Evolutionary conservation across 2,113 vertebrate genomes (phyloP), one percentile per base, ranked within the genome.

Genomic region (Glareola pratincola): DNA sequence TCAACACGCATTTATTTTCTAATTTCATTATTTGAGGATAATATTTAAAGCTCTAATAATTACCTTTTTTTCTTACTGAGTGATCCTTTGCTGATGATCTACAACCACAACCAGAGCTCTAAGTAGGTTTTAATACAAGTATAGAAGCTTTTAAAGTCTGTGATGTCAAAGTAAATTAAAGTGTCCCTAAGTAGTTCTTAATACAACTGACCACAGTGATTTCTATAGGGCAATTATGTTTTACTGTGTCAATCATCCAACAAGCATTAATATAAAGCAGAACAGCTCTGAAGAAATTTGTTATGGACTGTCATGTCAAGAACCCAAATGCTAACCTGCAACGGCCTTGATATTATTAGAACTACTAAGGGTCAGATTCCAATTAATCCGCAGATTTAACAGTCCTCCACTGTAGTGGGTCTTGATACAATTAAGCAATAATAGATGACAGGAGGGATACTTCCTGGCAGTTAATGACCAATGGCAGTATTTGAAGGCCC

Each of bases 381-480:
- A 92, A 94, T 95, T 96, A 94, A 97, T 96, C 60, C 4, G 12
- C 54, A 86, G 80, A 71, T 94, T 96, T 91, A 92, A 90, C 84
- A 96, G 75, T 94, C 78, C 63, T 94, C 71, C 56, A n/a, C 64
- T 75, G 66, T 30, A 90, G 89, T 80, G 37, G 62, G 76, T 88
- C 95, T 94, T 96, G 89, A 83, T 85, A 94, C 92, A 96, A 96
- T 96, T 96, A 97, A 90, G 91, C 66, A 90, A 53, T 94, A 96
- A 95, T n/a, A 76, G 96, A 94, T 91, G 88, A 72, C 89, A 96
- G 75, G 89, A 96, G 91, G 54, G 75, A 92, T 77, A 95, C 88
- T 92, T 97, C 75, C 91, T 92, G 97, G 74, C 84, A 74, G 68
- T 39, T 94, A 94, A 59, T 87, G 89, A 92, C 96, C 76, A 10